Percentiles rank a stretch among this genome's conserved stretches.
Evolutionary conservation across 2,797 vertebrate species (phyloP).

Genomic region (Enteromius thamalakanensis): DNA sequence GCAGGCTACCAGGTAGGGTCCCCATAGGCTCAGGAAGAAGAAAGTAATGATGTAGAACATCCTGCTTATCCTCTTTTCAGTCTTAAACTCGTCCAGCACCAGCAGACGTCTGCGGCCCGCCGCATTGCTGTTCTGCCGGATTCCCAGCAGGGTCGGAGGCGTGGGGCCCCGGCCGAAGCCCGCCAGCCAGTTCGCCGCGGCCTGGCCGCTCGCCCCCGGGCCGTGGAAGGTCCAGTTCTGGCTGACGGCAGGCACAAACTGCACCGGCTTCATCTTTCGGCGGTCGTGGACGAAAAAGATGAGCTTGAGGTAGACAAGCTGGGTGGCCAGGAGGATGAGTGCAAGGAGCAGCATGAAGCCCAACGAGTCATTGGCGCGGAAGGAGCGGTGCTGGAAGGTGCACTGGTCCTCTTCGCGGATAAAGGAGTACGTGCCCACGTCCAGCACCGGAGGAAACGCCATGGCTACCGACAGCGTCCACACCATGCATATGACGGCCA

Average conservation of each 20-base stretch:
- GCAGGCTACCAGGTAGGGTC: constrained; percentile 98
- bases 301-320: constrained; percentile 99
- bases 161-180: constrained; percentile 98
- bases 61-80: constrained; percentile 99
- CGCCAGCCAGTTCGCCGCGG: constrained; percentile 98
- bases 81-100: constrained; percentile 99
- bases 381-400: constrained; percentile 98
- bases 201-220: constrained; percentile 96
- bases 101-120: constrained; percentile 94
- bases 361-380: constrained; percentile 97
- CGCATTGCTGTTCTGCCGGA: constrained; percentile 97
- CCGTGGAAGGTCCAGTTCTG: constrained; percentile 99
- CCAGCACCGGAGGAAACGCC: constrained; percentile 98
- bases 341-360: constrained; percentile 99
- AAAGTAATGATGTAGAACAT: constrained; percentile 99
- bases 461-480: constrained; percentile 99
- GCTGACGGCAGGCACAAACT: constrained; percentile 99
- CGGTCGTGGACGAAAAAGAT: constrained; percentile 99
- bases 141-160: constrained; percentile 96
- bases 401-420: constrained; percentile 99
- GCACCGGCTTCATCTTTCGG: constrained; percentile 99
- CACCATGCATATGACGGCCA: constrained; percentile 99
- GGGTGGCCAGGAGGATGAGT: constrained; percentile 98
- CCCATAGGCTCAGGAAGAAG: constrained; percentile 98
- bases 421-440: constrained; percentile 98